Percentiles rank a stretch among this genome's conserved stretches.
phyloP scores from a whole-genome alignment of 2,888 invertebrate species.

The Ophonus ardosiacus region DNA sequence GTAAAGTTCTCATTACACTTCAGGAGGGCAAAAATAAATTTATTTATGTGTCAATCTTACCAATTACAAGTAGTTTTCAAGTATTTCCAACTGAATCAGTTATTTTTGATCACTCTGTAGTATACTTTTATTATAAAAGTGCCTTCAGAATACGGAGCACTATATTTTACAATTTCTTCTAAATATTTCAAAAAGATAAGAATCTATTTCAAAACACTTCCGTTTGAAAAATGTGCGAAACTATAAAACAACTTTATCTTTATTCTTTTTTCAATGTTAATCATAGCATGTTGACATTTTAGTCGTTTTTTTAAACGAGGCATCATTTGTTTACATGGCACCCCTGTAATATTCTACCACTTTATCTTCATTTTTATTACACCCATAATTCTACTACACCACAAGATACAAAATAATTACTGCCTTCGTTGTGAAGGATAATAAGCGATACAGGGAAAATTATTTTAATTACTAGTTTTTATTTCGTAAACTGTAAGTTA shows the following conservation, averaged over 20 bases:
- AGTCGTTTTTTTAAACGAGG: not conserved
- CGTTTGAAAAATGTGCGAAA: not conserved
- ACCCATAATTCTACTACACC: not conserved
- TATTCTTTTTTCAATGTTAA: not conserved
- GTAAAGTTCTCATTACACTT: too few relatives aligned
- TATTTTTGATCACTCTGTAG: too few relatives aligned
- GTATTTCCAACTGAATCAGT: too few relatives aligned
- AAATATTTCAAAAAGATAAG: not conserved
- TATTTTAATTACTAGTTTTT: constrained; percentile 4
- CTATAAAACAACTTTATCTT: not conserved
- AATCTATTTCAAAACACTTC: not conserved
- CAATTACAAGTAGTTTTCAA: too few relatives aligned
- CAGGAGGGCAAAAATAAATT: too few relatives aligned
- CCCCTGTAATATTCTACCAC: not conserved
- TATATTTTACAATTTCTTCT: too few relatives aligned
- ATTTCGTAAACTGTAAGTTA: not conserved
- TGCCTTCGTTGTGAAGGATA: not conserved
- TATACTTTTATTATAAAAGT: too few relatives aligned
- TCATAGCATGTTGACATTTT: not conserved
- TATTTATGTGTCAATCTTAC: too few relatives aligned
- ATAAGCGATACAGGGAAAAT: not conserved
- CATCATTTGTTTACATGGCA: constrained; percentile 2
- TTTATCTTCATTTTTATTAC: constrained; percentile 3
- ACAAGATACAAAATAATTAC: not conserved
- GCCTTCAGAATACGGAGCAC: too few relatives aligned